Conservation (phyloP, 2,888 invertebrate genomes). For the Rotaria socialis region DNA sequence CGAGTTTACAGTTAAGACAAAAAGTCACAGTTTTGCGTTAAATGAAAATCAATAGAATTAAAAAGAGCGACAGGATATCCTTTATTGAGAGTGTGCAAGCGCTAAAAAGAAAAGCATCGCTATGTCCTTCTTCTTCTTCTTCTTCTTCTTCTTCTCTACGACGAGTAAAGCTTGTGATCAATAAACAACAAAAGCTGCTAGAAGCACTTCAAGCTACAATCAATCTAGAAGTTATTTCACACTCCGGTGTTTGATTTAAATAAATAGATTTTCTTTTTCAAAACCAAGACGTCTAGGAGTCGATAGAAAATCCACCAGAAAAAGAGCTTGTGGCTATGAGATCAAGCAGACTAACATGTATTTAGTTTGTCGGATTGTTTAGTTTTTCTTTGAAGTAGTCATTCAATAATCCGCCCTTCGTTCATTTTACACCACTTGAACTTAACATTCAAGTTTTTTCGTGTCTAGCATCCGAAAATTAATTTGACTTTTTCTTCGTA, state of each 20-base stretch:
- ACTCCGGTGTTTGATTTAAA: neutral
- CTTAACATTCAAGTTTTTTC: neutral
- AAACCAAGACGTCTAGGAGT: too few relatives aligned
- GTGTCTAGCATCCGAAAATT: neutral
- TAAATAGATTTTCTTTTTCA: neutral
- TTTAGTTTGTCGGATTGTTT: neutral
- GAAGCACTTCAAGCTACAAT: neutral
- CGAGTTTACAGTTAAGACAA: neutral
- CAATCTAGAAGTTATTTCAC: neutral
- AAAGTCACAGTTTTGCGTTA: conserved; percentile 36
- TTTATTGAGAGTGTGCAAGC: conserved; percentile 6
- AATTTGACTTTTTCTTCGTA: neutral
- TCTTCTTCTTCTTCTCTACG: neutral
- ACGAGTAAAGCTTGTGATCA: neutral
- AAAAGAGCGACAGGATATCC: conserved; percentile 36
- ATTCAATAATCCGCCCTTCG: neutral
- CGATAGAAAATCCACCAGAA: too few relatives aligned
- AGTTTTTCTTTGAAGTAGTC: neutral
- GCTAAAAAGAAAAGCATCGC: conserved; percentile 26
- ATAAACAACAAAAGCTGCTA: conserved; percentile 35
- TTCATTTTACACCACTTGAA: conserved; percentile 5
- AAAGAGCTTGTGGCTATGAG: neutral
- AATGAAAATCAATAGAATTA: conserved; percentile 35
- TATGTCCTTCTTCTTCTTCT: neutral
- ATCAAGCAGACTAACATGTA: neutral